Evolutionary conservation across 2,113 vertebrate genomes (phyloP).

Genomic region (Myrmecobius fasciatus): DNA sequence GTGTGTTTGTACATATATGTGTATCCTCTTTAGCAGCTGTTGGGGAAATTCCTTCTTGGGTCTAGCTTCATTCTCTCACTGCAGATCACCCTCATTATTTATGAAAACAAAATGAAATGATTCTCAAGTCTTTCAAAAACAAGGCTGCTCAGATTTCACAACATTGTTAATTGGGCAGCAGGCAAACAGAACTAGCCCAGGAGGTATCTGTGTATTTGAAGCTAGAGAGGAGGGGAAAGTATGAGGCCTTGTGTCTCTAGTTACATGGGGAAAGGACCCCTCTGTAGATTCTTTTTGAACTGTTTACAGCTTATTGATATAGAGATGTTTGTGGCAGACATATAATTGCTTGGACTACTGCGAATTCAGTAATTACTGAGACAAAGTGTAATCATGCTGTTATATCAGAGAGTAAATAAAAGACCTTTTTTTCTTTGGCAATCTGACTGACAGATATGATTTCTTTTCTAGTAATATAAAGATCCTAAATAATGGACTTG

Average conservation of each 20-base stretch:
- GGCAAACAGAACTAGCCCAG: constrained; percentile 29
- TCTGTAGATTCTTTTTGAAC: constrained; percentile 15
- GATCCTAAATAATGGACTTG: neutral
- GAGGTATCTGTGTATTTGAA: neutral
- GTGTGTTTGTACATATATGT: no score
- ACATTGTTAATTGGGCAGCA: constrained; percentile 4
- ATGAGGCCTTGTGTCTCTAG: neutral
- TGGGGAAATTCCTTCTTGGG: neutral
- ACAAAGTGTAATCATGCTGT: constrained; percentile 46
- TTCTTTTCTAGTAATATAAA: neutral
- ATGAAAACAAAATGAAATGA: constrained; percentile 12
- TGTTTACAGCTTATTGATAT: constrained; percentile 13
- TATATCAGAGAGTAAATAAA: constrained; percentile 50
- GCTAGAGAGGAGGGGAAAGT: neutral
- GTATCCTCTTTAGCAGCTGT: neutral
- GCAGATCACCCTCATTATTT: constrained; percentile 3
- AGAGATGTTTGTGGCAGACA: neutral
- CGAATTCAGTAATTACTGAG: constrained; percentile 46
- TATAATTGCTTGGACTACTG: neutral
- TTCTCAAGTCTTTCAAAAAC: neutral
- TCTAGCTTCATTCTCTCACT: neutral
- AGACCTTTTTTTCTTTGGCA: constrained; percentile 32
- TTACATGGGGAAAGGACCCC: neutral
- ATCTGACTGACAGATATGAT: constrained; percentile 43
- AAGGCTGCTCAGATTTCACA: constrained; percentile 34